Percentiles rank a stretch among this genome's conserved stretches.
These are phyloP conservation scores for Petromus typicus DNA, from an alignment of 2,113 vertebrate species.

Conservation along the genomic window DNA sequence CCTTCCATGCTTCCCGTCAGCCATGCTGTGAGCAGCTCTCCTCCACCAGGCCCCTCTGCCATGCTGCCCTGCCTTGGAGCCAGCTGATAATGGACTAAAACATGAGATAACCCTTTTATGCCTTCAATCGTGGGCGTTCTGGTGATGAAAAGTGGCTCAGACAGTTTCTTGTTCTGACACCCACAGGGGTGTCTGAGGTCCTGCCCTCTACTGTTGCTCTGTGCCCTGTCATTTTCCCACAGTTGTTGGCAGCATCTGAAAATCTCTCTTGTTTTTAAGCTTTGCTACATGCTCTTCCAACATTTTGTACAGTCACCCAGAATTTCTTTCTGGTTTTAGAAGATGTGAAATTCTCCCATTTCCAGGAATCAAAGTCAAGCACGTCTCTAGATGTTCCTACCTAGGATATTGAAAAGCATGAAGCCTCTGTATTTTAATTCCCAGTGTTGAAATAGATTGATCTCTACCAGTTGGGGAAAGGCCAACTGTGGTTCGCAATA, in stretches of 20 bases:
- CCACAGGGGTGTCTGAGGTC: neutral
- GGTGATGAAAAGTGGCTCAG: neutral
- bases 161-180: neutral
- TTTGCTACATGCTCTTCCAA: neutral
- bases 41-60: neutral
- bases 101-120: neutral
- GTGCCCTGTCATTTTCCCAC: no score
- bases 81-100: neutral
- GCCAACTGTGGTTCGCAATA: constrained; percentile 60
- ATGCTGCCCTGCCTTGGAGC: neutral
- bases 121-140: no score
- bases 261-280: neutral
- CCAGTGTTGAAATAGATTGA: constrained; percentile 56
- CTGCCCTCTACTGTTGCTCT: neutral
- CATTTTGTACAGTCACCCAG: neutral
- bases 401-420: neutral
- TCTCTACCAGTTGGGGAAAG: constrained; percentile 67
- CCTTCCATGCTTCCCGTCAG: neutral
- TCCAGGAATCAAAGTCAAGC: neutral
- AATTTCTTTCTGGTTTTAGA: neutral
- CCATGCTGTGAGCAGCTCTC: neutral
- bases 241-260: neutral
- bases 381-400: neutral
- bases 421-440: constrained; percentile 40
- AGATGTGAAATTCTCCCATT: neutral